A percentile compares a stretch with the other conserved stretches of the same genome.
Evolutionary conservation across 1,140 invertebrate genomes (phyloP).

Genomic region (silkworm (Bombyx mori)): ASM3026992v2 NC_085118.1:5476501-5477000

Average conservation of each 20-base stretch:
- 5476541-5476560: constrained; percentile 76
- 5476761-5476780: constrained; percentile 28
- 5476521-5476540: constrained; percentile 76
- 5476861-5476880: constrained; percentile 90
- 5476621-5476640: constrained; percentile 43
- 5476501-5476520: constrained; percentile 74
- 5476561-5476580: constrained; percentile 44
- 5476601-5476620: constrained; percentile 67
- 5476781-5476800: constrained; percentile 74
- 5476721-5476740: constrained; percentile 62
- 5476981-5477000: neutral
- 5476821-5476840: constrained; percentile 68
- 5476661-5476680: constrained; percentile 62
- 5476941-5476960: constrained; percentile 62
- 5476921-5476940: constrained; percentile 67
- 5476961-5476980: too few relatives aligned
- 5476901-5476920: constrained; percentile 75
- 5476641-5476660: constrained; percentile 44
- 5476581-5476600: constrained; percentile 44
- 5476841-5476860: constrained; percentile 76
- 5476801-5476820: constrained; percentile 83
- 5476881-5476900: constrained; percentile 94
- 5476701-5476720: constrained; percentile 36
- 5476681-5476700: constrained; percentile 58
- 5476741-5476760: constrained; percentile 60